Conservation (phyloP, 2,113 vertebrate genomes). For the Chitala chitala region DNA sequence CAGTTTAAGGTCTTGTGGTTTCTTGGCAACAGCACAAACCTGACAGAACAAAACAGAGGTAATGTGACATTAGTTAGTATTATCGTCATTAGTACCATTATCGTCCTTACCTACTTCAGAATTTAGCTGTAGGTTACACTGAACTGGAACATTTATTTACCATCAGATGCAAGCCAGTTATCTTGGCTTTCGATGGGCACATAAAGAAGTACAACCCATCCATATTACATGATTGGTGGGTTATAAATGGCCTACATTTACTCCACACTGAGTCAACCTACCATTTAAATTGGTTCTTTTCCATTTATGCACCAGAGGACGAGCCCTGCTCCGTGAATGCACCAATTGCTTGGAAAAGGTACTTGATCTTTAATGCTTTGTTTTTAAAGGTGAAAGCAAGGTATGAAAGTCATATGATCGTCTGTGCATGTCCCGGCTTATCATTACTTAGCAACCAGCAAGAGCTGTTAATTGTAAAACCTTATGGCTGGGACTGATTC, state of each 20-base stretch:
- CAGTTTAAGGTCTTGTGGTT: constrained; percentile 43
- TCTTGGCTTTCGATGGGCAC: background rate
- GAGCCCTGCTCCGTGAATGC: background rate
- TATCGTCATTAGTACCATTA: background rate
- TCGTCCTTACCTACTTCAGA: background rate
- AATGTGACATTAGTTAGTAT: constrained; percentile 17
- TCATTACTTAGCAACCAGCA: background rate
- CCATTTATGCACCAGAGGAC: background rate
- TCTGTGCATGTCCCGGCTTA: background rate
- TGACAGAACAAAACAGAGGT: constrained; percentile 21
- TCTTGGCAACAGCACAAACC: constrained; percentile 45
- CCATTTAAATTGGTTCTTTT: constrained; percentile 1
- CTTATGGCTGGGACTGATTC: background rate
- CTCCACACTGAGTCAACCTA: background rate
- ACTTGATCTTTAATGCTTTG: background rate
- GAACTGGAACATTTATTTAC: background rate
- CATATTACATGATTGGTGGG: background rate
- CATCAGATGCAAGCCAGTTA: background rate
- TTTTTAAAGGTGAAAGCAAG: background rate
- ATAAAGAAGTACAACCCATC: background rate
- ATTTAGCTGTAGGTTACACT: background rate
- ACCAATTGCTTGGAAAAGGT: background rate
- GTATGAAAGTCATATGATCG: background rate
- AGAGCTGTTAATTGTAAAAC: background rate
- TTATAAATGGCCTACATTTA: constrained; percentile 8